Evolutionary conservation across 2,888 invertebrate genomes (phyloP).

Genomic region (Pterobdella sp.): DNA sequence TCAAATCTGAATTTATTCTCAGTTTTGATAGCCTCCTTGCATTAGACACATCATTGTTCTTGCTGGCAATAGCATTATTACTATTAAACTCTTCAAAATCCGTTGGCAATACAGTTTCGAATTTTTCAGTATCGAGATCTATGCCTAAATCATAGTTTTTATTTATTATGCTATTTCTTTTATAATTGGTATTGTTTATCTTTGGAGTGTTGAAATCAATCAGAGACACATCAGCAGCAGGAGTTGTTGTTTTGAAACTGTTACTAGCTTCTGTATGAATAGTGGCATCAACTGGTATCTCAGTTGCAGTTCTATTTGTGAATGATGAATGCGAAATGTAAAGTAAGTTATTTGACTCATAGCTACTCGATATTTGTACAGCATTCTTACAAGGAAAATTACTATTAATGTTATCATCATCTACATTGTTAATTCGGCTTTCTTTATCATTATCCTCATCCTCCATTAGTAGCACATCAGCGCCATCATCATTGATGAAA

Average conservation of each 20-base stretch:
- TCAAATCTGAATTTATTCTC: background rate
- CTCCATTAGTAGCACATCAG: background rate
- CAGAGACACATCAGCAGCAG: too few relatives aligned
- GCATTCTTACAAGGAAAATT: background rate
- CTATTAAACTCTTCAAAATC: background rate
- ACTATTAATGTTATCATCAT: background rate
- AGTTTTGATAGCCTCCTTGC: background rate
- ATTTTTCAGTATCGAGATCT: background rate
- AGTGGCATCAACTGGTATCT: background rate
- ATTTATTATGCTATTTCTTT: background rate
- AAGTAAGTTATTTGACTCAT: background rate
- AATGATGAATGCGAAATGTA: background rate
- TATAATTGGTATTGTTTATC: background rate
- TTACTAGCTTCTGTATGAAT: too few relatives aligned
- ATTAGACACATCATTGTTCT: background rate
- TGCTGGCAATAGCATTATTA: background rate
- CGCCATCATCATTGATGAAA: constrained; percentile 2
- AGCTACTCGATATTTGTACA: background rate
- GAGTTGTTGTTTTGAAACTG: too few relatives aligned
- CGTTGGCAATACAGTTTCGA: background rate
- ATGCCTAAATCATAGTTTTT: background rate
- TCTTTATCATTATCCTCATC: background rate
- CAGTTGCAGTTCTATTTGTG: background rate
- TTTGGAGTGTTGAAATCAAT: background rate
- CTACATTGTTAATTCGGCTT: background rate